A percentile compares a stretch with the other conserved stretches of the same genome.
Evolutionary conservation across 64 coral and sea anemone genomes (phyloP).

Genomic region (Exaiptasia diaphana): DNA sequence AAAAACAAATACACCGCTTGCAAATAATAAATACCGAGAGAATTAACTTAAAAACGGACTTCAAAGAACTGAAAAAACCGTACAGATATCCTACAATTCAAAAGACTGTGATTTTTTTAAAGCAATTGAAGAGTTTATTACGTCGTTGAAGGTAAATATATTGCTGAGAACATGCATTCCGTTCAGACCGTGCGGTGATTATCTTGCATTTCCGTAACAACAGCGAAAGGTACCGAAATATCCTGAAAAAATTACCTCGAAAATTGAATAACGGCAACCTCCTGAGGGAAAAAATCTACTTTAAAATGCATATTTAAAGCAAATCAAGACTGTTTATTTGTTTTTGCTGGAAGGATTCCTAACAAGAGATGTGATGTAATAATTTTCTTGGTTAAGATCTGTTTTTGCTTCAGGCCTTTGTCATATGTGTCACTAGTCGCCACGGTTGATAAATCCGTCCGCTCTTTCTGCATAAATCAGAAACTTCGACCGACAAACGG

Average conservation of each 20-base stretch:
- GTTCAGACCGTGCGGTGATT: neutral
- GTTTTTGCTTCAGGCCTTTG: constrained; percentile 4
- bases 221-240: neutral
- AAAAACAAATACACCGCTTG: neutral
- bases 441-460: constrained; percentile 8
- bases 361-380: neutral
- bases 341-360: neutral
- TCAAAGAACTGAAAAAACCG: too few species aligned
- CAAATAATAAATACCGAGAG: neutral
- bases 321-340: neutral
- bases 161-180: neutral
- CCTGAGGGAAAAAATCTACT: neutral
- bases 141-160: too few species aligned
- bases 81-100: too few species aligned
- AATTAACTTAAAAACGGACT: too few species aligned
- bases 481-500: neutral
- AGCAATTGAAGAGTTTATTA: too few species aligned
- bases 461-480: neutral
- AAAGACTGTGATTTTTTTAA: too few species aligned
- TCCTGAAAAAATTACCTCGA: neutral
- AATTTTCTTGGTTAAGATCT: neutral
- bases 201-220: constrained; percentile 4
- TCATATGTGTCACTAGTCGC: neutral
- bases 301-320: neutral
- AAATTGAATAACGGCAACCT: too few species aligned